Base-by-base conservation (phyloP, 2,888 invertebrate species). In the Heteromurus nitidus region DNA sequence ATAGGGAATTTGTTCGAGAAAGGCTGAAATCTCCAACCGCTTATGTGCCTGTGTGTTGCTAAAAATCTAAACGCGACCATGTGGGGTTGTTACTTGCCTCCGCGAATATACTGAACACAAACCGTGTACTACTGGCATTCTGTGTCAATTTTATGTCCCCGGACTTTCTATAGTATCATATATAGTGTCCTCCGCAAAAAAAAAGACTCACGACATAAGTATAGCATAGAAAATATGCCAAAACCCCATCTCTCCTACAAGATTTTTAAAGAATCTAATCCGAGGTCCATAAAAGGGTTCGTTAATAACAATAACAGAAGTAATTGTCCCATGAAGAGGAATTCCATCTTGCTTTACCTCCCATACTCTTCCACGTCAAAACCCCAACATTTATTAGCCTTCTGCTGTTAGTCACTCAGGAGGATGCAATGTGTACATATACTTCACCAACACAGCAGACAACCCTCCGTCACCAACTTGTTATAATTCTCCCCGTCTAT, bases 321-420 rank as follows among this genome's bases (percentile, higher is more conserved):
- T 68, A 68, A 76, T 68, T 68, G 76, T 75, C 76, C 47, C 67
- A 76, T 76, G 76, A 76, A 75, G 42, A 76, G 42, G 64, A 42
- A 64, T 47, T 76, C 31, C 42, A 68, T 24, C 50, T 55, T 44
- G 24, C 47, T 58, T 26, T 30, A 16, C 60, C 31, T 60, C 18
- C 55, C n/a, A 1, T 50, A 9, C 26, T 3, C 22, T 62, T 30
- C 26, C n/a, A 26, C 22, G 13, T 20, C 2, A 7, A 64, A 16
- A 24, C 58, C 18, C 22, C 64, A 64, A 3, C 64, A 1, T 64
- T 20, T 30, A 53, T 36, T 9, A 36, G 7, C 13, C 36, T n/a
- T 47, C n/a, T 47, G 47, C n/a, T n/a, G 47, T 3, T 13, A 36
- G 13, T 36, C 36, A 5, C 13, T 36, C 36, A n/a, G n/a, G n/a